Evolutionary conservation across 2,888 invertebrate species (phyloP).

Genomic region (Aphodius granarius): DNA sequence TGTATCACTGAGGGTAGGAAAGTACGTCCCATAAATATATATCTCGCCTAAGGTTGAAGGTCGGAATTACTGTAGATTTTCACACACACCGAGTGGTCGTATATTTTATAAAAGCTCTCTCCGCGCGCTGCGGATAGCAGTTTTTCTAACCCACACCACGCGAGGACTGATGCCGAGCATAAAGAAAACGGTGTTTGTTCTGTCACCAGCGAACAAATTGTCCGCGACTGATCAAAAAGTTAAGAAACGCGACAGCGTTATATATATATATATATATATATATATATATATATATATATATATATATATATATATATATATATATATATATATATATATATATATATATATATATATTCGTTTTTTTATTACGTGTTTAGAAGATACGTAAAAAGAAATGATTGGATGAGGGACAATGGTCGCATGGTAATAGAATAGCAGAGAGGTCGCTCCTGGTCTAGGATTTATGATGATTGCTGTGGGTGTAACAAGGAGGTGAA

Average conservation of each 20-base stretch:
- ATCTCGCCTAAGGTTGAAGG: constrained; percentile 11
- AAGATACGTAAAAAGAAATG: constrained; percentile 8
- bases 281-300: too few relatives aligned
- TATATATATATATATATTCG: too few relatives aligned
- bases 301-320: too few relatives aligned
- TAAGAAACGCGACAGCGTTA: constrained; percentile 20
- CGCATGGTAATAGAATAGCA: constrained; percentile 32
- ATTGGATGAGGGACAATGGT: constrained; percentile 28
- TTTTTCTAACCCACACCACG: neutral
- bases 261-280: too few relatives aligned
- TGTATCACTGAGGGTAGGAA: neutral
- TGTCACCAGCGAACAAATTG: constrained; percentile 21
- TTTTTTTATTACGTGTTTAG: too few relatives aligned
- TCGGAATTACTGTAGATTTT: constrained; percentile 20
- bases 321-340: too few relatives aligned
- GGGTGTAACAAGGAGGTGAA: constrained; percentile 41
- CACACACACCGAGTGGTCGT: constrained; percentile 15
- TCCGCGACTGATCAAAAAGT: constrained; percentile 24
- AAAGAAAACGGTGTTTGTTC: constrained; percentile 17
- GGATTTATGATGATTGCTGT: constrained; percentile 41
- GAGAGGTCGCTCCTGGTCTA: too few relatives aligned
- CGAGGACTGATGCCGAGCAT: neutral
- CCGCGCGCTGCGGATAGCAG: constrained; percentile 4
- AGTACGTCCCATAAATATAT: constrained; percentile 2
- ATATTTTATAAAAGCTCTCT: constrained; percentile 22